These are phyloP conservation scores for Hartigia nigra DNA, from an alignment of 2,888 invertebrate species.

Conservation along the genomic window DNA sequence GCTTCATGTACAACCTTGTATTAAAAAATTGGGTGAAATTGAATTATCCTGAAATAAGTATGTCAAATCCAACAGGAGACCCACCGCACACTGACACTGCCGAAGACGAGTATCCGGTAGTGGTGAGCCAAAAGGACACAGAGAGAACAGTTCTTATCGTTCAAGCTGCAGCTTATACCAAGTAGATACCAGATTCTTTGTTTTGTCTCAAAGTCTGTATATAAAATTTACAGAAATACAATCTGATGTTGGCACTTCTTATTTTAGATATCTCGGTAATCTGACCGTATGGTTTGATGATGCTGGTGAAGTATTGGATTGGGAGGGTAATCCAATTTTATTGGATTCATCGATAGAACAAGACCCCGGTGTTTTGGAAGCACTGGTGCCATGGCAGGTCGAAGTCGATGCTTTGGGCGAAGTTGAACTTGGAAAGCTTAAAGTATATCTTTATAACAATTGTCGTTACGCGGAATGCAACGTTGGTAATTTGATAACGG, in stretches of 20 bases:
- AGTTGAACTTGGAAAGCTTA: conserved; percentile 71
- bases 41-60: background rate
- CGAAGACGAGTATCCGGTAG: conserved; percentile 77
- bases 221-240: background rate
- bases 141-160: conserved; percentile 74
- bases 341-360: conserved; percentile 72
- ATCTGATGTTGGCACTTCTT: background rate
- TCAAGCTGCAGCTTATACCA: conserved; percentile 78
- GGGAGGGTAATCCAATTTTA: conserved; percentile 80
- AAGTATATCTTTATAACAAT: conserved; percentile 70
- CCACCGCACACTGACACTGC: conserved; percentile 62
- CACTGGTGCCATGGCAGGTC: conserved; percentile 72
- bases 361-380: conserved; percentile 72
- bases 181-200: conserved; percentile 48
- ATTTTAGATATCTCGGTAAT: conserved; percentile 78
- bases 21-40: background rate
- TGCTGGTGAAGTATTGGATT: conserved; percentile 73
- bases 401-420: conserved; percentile 70
- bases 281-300: conserved; percentile 78
- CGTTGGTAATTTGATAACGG: conserved; percentile 79
- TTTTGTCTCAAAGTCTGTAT: background rate
- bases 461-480: conserved; percentile 78
- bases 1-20: background rate
- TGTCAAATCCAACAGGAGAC: conserved; percentile 34
- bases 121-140: conserved; percentile 70